Percentiles rank a stretch among this genome's conserved stretches.
These are phyloP conservation scores for Mythimna ferrago DNA, from an alignment of 2,888 invertebrate species.

Conservation along the genomic window DNA sequence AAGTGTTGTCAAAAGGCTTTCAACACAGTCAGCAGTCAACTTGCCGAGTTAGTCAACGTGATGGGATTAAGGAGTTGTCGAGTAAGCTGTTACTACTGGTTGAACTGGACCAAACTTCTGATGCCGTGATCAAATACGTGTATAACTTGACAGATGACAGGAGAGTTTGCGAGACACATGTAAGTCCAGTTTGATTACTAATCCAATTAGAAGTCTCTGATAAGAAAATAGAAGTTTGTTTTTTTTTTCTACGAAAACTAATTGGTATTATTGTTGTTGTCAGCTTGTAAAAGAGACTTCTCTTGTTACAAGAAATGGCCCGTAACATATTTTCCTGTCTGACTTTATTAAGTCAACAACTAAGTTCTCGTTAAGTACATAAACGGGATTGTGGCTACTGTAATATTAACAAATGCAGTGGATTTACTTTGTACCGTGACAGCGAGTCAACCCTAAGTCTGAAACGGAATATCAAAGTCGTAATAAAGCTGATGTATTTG, in stretches of 20 bases:
- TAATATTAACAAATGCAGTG: slow-evolving; percentile 51
- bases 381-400: slow-evolving; percentile 35
- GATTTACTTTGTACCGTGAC: slow-evolving; percentile 23
- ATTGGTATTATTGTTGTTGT: slow-evolving; percentile 16
- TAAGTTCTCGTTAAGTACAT: slow-evolving; percentile 28
- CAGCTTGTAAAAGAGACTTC: slow-evolving; percentile 13
- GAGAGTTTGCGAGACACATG: not conserved
- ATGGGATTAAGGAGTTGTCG: slow-evolving; percentile 31
- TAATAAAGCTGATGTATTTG: slow-evolving; percentile 53
- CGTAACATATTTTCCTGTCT: not conserved
- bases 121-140: slow-evolving; percentile 8
- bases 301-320: slow-evolving; percentile 15
- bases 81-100: not conserved
- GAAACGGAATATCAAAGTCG: slow-evolving; percentile 59
- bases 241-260: slow-evolving; percentile 19
- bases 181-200: slow-evolving; percentile 16
- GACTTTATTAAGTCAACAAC: slow-evolving; percentile 35
- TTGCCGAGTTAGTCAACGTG: slow-evolving; percentile 18
- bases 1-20: slow-evolving; percentile 18
- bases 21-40: slow-evolving; percentile 6
- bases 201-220: slow-evolving; percentile 21
- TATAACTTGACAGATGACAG: not conserved
- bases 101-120: slow-evolving; percentile 3
- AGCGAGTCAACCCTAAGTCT: slow-evolving; percentile 43
- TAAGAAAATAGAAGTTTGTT: not conserved